Conservation (phyloP, 2,113 vertebrate genomes). For the Oncorhynchus nerka region DNA sequence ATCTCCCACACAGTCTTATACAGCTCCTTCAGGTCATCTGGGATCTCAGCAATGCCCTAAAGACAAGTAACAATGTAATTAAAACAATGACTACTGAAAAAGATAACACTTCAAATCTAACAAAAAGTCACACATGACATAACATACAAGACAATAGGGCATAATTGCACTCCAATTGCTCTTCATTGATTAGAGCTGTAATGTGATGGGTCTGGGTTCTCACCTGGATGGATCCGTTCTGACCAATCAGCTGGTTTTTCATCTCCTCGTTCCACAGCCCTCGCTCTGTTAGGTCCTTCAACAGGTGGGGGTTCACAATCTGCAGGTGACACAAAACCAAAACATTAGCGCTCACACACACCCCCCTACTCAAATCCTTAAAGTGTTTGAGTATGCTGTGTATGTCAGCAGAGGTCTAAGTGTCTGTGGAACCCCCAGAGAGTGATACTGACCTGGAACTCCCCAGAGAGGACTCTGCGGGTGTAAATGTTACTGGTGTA, state of each 20-base stretch:
- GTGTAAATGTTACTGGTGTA: constrained; percentile 99
- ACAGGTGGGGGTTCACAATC: constrained; percentile 95
- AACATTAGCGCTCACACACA: neutral
- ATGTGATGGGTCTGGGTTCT: neutral
- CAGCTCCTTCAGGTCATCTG: constrained; percentile 88
- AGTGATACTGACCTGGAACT: constrained; percentile 88
- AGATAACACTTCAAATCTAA: neutral
- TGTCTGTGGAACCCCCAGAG: neutral
- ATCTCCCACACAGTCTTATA: constrained; percentile 99
- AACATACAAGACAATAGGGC: neutral
- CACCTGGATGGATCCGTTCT: constrained; percentile 95
- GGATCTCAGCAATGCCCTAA: constrained; percentile 81
- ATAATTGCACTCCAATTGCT: neutral
- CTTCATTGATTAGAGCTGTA: neutral
- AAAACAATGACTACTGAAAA: neutral
- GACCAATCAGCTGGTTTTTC: constrained; percentile 95
- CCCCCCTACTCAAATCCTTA: neutral
- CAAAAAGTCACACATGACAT: too few species aligned
- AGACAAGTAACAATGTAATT: neutral
- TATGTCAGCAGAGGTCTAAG: neutral
- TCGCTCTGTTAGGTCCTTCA: constrained; percentile 93
- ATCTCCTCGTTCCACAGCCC: constrained; percentile 92
- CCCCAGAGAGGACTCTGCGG: constrained; percentile 91
- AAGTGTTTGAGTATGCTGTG: neutral
- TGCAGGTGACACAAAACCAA: constrained; percentile 40